Conservation (phyloP, 2,888 invertebrate species). For the Drosophila siamana region DNA sequence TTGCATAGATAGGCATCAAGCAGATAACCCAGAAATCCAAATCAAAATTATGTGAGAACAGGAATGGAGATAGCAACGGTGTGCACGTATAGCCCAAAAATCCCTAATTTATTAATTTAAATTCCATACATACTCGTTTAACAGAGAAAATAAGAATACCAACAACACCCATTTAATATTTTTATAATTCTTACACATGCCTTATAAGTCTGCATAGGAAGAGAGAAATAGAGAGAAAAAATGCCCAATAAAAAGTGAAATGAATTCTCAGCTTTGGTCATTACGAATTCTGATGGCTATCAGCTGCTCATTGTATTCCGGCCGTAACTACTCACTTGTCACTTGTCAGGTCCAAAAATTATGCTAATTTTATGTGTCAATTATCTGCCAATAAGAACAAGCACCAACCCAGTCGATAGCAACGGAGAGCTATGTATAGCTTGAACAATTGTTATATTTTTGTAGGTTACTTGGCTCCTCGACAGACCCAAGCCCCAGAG, state of each 20-base stretch:
- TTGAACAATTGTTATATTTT: slow-evolving; percentile 33
- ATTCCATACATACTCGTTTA: slow-evolving; percentile 59
- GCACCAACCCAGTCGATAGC: slow-evolving; percentile 15
- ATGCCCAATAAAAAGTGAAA: slow-evolving; percentile 66
- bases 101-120: slow-evolving; percentile 75
- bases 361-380: slow-evolving; percentile 85
- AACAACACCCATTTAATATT: slow-evolving; percentile 45
- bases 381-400: slow-evolving; percentile 83
- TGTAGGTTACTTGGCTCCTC: slow-evolving; percentile 46
- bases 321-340: slow-evolving; percentile 60
- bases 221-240: slow-evolving; percentile 10
- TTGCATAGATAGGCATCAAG: slow-evolving; percentile 62
- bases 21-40: slow-evolving; percentile 25
- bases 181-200: slow-evolving; percentile 50
- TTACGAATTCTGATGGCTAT: slow-evolving; percentile 75
- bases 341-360: slow-evolving; percentile 75
- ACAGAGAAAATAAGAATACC: slow-evolving; percentile 31
- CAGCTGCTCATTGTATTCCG: slow-evolving; percentile 46
- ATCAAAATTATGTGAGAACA: slow-evolving; percentile 29
- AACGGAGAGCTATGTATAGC: background rate
- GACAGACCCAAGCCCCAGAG: slow-evolving; percentile 4
- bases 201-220: slow-evolving; percentile 11
- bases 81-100: slow-evolving; percentile 12
- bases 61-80: slow-evolving; percentile 15
- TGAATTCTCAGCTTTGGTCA: slow-evolving; percentile 67